Evolutionary conservation across 53 echinoderm and acorn worm species (phyloP).

Genomic region (Zoroaster sp.): DNA sequence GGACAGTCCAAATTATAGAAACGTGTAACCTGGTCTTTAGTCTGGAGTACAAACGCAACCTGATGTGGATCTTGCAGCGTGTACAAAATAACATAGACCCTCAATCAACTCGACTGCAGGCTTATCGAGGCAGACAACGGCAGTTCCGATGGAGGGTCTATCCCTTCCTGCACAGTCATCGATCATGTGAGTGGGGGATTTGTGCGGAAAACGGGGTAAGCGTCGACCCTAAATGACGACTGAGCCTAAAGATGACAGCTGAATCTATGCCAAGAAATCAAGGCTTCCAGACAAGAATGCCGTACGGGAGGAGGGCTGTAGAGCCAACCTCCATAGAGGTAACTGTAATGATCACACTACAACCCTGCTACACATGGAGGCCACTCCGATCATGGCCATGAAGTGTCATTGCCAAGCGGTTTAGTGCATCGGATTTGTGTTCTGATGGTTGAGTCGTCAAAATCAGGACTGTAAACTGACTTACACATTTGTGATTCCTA

Average conservation of each 20-base stretch:
- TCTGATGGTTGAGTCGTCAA: no score
- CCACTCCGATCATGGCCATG: no score
- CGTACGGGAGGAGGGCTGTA: no score
- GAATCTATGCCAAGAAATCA: not conserved
- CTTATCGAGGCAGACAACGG: slow-evolving; percentile 10
- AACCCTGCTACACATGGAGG: no score
- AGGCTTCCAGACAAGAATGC: no score
- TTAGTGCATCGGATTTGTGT: no score
- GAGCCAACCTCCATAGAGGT: no score
- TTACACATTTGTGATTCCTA: no score
- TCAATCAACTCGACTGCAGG: not conserved
- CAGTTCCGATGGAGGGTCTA: slow-evolving; percentile 10
- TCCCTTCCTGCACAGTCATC: slow-evolving; percentile 50
- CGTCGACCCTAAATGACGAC: not conserved
- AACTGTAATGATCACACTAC: no score
- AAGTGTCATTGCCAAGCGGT: no score
- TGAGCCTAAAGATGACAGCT: not conserved
- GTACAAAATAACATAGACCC: not conserved
- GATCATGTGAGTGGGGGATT: slow-evolving; percentile 32
- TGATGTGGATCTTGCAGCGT: not conserved
- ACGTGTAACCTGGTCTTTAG: not conserved
- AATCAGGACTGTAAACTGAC: no score
- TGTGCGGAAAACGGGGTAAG: not conserved
- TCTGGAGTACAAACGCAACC: not conserved
- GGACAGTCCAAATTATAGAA: not conserved